Evolutionary conservation across 2,888 invertebrate genomes (phyloP).

Genomic region (Opisthograptis luteolata): DNA sequence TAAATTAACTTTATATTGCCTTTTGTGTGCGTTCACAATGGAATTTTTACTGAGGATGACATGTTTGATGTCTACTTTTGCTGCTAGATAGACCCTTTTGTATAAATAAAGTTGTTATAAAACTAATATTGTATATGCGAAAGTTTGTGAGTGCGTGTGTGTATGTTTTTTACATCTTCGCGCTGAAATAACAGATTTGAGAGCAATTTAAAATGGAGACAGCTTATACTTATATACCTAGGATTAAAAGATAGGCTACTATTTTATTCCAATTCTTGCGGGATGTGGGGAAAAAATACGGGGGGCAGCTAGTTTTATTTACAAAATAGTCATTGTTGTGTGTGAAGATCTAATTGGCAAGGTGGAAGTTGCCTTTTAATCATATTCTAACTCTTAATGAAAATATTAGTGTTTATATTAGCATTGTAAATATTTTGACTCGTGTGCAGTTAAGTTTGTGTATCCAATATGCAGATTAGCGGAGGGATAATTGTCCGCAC

Average conservation of each 20-base stretch:
- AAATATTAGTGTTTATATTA: slow-evolving; percentile 39
- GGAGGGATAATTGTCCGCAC: slow-evolving; percentile 68
- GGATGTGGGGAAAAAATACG: too few relatives aligned
- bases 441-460: slow-evolving; percentile 50
- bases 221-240: too few relatives aligned
- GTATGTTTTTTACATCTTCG: too few relatives aligned
- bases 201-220: too few relatives aligned
- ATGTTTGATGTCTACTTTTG: slow-evolving; percentile 37
- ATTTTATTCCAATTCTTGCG: too few relatives aligned
- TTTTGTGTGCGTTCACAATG: slow-evolving; percentile 36
- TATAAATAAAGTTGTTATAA: too few relatives aligned
- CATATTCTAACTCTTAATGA: slow-evolving; percentile 34
- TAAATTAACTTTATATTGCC: slow-evolving; percentile 42
- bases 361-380: slow-evolving; percentile 7
- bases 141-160: too few relatives aligned
- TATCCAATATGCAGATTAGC: slow-evolving; percentile 77
- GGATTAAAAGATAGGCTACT: too few relatives aligned
- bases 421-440: slow-evolving; percentile 33
- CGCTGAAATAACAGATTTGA: too few relatives aligned
- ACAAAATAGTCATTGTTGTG: slow-evolving; percentile 29
- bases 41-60: slow-evolving; percentile 33
- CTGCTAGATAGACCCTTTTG: slow-evolving; percentile 37
- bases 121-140: too few relatives aligned
- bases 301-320: too few relatives aligned
- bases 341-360: slow-evolving; percentile 25